Evolutionary conservation across 2,113 vertebrate species (phyloP).

Genomic region (Seriola aureovittata): DNA sequence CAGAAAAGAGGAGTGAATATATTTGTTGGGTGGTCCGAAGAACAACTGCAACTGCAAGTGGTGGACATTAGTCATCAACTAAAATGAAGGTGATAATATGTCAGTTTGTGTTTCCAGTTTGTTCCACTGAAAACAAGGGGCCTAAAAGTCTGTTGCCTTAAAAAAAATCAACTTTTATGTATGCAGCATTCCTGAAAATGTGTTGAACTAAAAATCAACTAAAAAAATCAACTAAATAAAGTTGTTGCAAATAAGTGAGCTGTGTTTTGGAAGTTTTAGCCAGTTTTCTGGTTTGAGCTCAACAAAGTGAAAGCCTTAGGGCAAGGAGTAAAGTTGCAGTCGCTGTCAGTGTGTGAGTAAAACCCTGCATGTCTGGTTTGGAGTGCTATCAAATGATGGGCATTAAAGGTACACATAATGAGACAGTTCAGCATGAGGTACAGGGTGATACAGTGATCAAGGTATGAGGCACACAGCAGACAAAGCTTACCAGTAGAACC

Average conservation of each 20-base stretch:
- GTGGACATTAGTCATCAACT: too few relatives aligned
- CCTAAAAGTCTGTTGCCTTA: neutral
- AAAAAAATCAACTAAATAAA: neutral
- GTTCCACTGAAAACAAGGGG: neutral
- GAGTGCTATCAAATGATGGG: constrained; percentile 43
- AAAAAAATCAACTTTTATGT: neutral
- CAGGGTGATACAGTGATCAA: constrained; percentile 27
- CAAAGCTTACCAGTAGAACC: constrained; percentile 48
- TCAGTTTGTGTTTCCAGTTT: too few relatives aligned
- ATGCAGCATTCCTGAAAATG: neutral
- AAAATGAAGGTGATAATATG: neutral
- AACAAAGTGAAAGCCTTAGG: constrained; percentile 38
- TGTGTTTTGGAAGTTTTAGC: neutral
- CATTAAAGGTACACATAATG: constrained; percentile 45
- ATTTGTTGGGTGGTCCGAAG: neutral
- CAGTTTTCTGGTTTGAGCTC: constrained; percentile 15
- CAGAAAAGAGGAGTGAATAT: neutral
- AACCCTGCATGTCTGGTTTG: constrained; percentile 36
- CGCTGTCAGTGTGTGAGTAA: constrained; percentile 26
- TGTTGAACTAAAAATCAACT: neutral
- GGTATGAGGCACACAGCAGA: constrained; percentile 31
- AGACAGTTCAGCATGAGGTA: constrained; percentile 24
- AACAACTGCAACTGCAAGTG: neutral
- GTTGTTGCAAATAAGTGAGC: neutral
- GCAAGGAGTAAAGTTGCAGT: constrained; percentile 29